These are phyloP conservation scores for Mobula hypostoma DNA, from an alignment of 2,113 vertebrate genomes.

Conservation along the genomic window DNA sequence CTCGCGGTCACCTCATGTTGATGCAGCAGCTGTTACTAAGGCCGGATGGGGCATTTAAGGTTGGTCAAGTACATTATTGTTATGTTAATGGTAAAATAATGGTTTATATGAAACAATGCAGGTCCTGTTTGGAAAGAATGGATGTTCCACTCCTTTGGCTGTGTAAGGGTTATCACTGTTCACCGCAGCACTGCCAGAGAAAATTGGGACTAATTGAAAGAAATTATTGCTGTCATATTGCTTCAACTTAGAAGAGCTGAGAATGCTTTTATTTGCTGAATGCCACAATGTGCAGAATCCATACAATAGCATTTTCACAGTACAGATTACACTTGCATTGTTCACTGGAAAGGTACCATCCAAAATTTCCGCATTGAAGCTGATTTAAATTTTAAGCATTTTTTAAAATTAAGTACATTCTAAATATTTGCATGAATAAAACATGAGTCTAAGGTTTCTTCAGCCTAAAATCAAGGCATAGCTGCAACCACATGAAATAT, in stretches of 20 bases:
- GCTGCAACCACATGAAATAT: background rate
- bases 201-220: slow-evolving; percentile 23
- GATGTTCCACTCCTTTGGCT: background rate
- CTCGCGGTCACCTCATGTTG: background rate
- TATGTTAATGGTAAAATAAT: background rate
- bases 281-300: background rate
- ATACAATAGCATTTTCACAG: background rate
- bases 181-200: background rate
- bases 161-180: background rate
- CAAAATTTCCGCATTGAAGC: background rate
- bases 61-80: background rate
- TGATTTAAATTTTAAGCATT: background rate
- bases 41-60: background rate
- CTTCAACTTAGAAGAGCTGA: slow-evolving; percentile 11
- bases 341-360: background rate
- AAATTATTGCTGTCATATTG: background rate
- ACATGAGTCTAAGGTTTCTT: background rate
- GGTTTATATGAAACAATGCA: background rate
- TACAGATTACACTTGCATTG: background rate
- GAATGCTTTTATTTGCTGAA: background rate
- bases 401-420: background rate
- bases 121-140: background rate
- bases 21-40: background rate
- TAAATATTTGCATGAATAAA: background rate
- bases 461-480: background rate